These are phyloP conservation scores for Chanos chanos DNA, from an alignment of 2,797 vertebrate genomes.

Conservation along the genomic window DNA sequence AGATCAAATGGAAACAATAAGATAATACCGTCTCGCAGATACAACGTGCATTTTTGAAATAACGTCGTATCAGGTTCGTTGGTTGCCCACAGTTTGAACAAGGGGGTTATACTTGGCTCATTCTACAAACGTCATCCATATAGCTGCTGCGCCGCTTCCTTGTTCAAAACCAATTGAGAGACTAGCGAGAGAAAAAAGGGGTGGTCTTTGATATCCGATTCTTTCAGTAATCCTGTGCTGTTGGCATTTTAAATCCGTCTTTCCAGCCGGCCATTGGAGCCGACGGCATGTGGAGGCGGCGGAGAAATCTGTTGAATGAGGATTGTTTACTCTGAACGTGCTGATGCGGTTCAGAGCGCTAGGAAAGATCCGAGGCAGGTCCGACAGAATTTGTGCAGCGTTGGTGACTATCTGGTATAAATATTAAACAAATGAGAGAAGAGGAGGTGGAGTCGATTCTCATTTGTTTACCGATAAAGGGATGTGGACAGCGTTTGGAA, in stretches of 20 bases:
- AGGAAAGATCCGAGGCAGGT: constrained; percentile 17
- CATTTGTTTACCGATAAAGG: constrained; percentile 30
- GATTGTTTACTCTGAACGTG: constrained; percentile 49
- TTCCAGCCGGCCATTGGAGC: constrained; percentile 48
- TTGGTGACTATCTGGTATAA: constrained; percentile 10
- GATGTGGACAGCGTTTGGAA: constrained; percentile 33
- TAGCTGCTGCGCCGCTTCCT: constrained; percentile 2
- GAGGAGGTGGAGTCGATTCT: constrained; percentile 38
- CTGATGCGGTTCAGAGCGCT: constrained; percentile 30
- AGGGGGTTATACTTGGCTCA: background rate
- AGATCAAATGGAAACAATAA: no score
- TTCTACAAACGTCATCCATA: constrained; percentile 4
- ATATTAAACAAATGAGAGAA: constrained; percentile 41
- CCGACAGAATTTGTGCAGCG: background rate
- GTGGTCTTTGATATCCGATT: constrained; percentile 38
- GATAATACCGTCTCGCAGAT: no score
- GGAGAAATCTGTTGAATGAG: constrained; percentile 51
- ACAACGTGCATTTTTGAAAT: no score
- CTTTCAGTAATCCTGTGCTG: constrained; percentile 44
- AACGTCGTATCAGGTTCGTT: no score
- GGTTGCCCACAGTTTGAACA: no score
- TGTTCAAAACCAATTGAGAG: background rate
- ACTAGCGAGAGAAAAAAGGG: constrained; percentile 9
- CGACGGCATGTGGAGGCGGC: constrained; percentile 45
- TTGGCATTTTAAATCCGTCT: constrained; percentile 43